A percentile compares a stretch with the other conserved stretches of the same genome.
These are phyloP conservation scores for Aplochiton taeniatus DNA, from an alignment of 2,797 vertebrate genomes.

Conservation along the genomic window DNA sequence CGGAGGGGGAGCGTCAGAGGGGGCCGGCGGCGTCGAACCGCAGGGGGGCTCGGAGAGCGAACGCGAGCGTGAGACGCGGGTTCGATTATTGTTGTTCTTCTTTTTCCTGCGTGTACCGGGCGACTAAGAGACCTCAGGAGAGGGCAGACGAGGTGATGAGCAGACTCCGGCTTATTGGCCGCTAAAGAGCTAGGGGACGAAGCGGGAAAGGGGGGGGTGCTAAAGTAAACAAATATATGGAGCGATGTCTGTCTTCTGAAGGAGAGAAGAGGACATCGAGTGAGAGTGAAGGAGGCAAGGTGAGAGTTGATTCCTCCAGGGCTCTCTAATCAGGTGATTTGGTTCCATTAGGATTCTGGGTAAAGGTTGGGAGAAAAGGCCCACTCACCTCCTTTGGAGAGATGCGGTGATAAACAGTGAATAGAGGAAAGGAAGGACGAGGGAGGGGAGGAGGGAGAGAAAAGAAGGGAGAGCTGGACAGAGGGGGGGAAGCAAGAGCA, in stretches of 20 bases:
- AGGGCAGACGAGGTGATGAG: constrained; percentile 50
- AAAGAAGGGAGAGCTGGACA: not conserved
- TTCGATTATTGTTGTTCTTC: constrained; percentile 73
- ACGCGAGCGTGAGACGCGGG: constrained; percentile 74
- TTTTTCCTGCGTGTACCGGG: constrained; percentile 50
- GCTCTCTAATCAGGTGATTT: constrained; percentile 53
- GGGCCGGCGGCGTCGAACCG: constrained; percentile 63
- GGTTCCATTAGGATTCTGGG: constrained; percentile 48
- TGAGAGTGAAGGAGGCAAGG: constrained; percentile 51
- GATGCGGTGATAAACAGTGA: constrained; percentile 32
- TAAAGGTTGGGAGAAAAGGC: constrained; percentile 42
- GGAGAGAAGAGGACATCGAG: not conserved
- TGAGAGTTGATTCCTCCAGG: constrained; percentile 62
- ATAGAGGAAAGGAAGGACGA: constrained; percentile 8
- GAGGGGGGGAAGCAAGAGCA: not conserved
- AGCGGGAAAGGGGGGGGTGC: constrained; percentile 35
- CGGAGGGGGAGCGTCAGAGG: constrained; percentile 45
- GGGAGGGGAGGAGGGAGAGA: not conserved
- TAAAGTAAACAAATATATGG: too few species aligned
- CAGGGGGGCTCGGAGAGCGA: constrained; percentile 65
- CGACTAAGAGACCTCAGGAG: constrained; percentile 54
- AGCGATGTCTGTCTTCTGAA: too few species aligned
- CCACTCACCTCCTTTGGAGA: constrained; percentile 30
- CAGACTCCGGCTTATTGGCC: constrained; percentile 68
- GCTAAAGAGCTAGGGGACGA: constrained; percentile 60